A percentile compares a stretch with the other conserved stretches of the same genome.
Conservation (phyloP, 2,113 vertebrate species). For the Antigone vipio region DNA sequence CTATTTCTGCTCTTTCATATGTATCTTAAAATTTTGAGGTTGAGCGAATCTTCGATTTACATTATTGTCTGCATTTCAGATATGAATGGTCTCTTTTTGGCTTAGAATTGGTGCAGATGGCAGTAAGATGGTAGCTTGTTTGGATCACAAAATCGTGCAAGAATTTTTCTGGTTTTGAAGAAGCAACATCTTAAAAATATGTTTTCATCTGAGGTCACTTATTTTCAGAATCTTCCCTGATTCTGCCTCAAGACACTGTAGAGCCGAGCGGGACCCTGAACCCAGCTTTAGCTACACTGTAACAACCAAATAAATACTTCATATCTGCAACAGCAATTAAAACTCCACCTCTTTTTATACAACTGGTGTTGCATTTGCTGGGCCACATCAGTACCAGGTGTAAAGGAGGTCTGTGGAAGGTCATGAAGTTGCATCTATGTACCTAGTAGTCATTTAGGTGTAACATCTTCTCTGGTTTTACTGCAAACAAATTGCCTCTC, state of each 20-base stretch:
- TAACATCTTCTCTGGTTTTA: not conserved
- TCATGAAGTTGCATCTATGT: not conserved
- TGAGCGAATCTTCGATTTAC: conserved; percentile 24
- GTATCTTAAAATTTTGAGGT: not conserved
- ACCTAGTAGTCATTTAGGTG: not conserved
- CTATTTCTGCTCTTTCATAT: not conserved
- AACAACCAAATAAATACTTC: not conserved
- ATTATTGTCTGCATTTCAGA: not conserved
- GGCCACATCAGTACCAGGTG: not conserved
- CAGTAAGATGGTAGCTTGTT: conserved; percentile 20
- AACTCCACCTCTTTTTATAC: not conserved
- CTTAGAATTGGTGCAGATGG: conserved; percentile 38
- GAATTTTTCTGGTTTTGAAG: conserved; percentile 4
- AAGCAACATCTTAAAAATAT: not conserved
- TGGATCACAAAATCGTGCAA: not conserved
- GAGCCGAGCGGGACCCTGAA: not conserved
- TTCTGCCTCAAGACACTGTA: not conserved
- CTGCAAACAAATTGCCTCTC: not conserved
- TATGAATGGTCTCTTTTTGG: conserved; percentile 7
- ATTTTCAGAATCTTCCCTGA: not conserved
- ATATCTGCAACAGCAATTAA: not conserved
- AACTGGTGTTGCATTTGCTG: not conserved
- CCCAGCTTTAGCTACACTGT: not conserved
- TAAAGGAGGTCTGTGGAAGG: not conserved
- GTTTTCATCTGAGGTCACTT: not conserved